phyloP scores from a whole-genome alignment of 2,888 invertebrate species.

The Arrhopalites spinosus region DNA sequence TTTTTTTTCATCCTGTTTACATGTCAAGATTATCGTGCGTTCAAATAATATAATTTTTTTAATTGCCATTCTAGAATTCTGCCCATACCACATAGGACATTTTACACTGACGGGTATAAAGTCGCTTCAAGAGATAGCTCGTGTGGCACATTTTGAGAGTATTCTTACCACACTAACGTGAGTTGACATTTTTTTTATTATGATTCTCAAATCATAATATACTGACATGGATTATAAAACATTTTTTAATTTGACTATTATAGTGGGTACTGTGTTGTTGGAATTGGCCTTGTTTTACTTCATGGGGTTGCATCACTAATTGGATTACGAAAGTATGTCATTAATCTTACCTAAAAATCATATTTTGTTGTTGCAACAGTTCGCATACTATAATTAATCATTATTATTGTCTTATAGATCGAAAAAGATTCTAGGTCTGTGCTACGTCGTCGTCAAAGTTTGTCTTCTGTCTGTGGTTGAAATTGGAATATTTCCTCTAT shows the following conservation, averaged over 20 bases:
- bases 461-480: conserved; percentile 94
- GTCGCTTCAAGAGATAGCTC: conserved; percentile 67
- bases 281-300: conserved; percentile 77
- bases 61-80: conserved; percentile 71
- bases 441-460: conserved; percentile 87
- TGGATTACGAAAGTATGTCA: conserved; percentile 67
- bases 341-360: conserved; percentile 11
- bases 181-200: no score
- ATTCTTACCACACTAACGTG: conserved; percentile 79
- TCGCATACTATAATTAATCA: not conserved
- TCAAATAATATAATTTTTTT: no score
- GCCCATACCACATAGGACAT: conserved; percentile 93
- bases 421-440: conserved; percentile 84
- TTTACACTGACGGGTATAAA: conserved; percentile 76
- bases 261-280: conserved; percentile 89
- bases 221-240: no score
- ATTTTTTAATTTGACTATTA: no score
- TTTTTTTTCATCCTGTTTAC: not conserved
- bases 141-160: conserved; percentile 87
- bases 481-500: conserved; percentile 92
- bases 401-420: conserved; percentile 64
- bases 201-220: no score
- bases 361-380: not conserved
- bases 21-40: no score
- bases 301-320: conserved; percentile 83